Evolutionary conservation across 2,888 invertebrate genomes (phyloP).

Genomic region (Noctua fimbriata): DNA sequence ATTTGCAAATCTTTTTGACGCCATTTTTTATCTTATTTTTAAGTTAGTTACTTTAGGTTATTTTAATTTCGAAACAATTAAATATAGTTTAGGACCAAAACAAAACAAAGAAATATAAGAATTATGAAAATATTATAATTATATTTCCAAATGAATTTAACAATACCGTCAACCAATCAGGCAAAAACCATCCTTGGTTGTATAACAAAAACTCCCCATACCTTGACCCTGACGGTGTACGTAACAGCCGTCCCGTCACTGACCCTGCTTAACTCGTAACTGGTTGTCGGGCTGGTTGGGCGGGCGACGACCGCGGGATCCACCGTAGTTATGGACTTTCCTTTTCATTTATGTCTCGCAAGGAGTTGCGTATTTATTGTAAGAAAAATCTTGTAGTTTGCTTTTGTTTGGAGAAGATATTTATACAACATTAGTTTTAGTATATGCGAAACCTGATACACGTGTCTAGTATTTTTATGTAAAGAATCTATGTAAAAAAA

Average conservation of each 20-base stretch:
- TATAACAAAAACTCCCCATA: constrained; percentile 29
- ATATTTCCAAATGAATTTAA: not conserved
- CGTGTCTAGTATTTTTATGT: too few relatives aligned
- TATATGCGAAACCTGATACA: too few relatives aligned
- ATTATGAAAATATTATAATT: not conserved
- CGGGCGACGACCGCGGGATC: constrained; percentile 67
- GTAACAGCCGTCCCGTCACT: constrained; percentile 68
- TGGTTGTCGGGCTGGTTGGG: constrained; percentile 69
- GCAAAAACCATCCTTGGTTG: constrained; percentile 23
- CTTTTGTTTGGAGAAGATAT: not conserved
- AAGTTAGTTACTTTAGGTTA: too few relatives aligned
- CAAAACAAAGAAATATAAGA: too few relatives aligned
- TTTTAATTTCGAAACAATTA: too few relatives aligned
- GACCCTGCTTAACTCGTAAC: constrained; percentile 76
- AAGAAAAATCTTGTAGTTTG: not conserved
- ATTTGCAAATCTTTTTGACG: too few relatives aligned
- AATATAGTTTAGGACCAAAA: too few relatives aligned
- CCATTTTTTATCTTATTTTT: too few relatives aligned
- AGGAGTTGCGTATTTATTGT: constrained; percentile 13
- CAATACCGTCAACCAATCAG: not conserved
- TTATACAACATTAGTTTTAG: too few relatives aligned
- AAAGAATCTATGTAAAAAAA: too few relatives aligned
- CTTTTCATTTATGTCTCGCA: constrained; percentile 53
- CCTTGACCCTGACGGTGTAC: constrained; percentile 57
- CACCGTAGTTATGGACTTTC: constrained; percentile 62